These are phyloP conservation scores for Phania funesta DNA, from an alignment of 2,888 invertebrate species.

Conservation along the genomic window DNA sequence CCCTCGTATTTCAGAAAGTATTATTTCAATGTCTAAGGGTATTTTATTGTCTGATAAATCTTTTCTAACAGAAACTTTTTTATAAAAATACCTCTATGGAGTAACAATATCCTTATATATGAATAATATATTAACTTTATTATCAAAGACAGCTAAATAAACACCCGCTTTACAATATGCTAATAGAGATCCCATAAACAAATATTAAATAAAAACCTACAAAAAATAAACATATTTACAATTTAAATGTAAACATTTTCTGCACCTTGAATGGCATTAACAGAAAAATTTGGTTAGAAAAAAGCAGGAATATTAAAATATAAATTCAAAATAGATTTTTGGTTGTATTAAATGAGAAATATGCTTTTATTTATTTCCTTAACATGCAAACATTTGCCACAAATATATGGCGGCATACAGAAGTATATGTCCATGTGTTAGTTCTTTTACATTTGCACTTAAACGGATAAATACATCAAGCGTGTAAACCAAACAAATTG, in stretches of 20 bases:
- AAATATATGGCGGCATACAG: background rate
- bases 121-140: background rate
- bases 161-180: conserved; percentile 8
- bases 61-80: too few species aligned
- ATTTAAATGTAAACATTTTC: conserved; percentile 44
- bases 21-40: too few species aligned
- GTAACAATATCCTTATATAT: background rate
- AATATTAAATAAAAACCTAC: background rate
- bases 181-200: conserved; percentile 20
- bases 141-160: background rate
- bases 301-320: background rate
- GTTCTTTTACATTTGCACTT: background rate
- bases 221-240: background rate
- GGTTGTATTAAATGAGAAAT: conserved; percentile 45
- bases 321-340: conserved; percentile 23
- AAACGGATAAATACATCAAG: background rate
- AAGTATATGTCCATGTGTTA: background rate
- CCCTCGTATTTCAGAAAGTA: too few species aligned
- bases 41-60: too few species aligned
- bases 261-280: conserved; percentile 36
- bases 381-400: background rate
- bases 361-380: conserved; percentile 57
- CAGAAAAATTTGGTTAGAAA: conserved; percentile 35
- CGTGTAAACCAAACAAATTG: conserved; percentile 58
- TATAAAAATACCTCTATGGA: too few species aligned